phyloP scores from a whole-genome alignment of 2,797 vertebrate species.

The Lepilemur ruficaudatus region DNA sequence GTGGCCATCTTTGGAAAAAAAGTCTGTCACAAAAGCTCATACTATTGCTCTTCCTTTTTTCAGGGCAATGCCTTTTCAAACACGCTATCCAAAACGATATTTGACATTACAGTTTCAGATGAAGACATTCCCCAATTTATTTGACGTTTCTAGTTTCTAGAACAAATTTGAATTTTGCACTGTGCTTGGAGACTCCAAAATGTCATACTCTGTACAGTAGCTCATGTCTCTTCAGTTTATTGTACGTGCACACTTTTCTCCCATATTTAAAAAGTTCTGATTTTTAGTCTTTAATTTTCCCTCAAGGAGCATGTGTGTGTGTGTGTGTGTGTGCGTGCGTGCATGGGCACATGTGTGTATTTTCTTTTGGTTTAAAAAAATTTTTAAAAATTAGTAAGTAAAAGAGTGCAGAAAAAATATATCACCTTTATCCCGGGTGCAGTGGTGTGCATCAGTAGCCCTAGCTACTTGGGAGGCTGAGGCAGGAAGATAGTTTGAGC shows the following conservation, averaged over 20 bases:
- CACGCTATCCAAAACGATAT: neutral
- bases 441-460: neutral
- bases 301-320: neutral
- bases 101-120: neutral
- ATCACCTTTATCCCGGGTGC: neutral
- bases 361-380: slow-evolving; percentile 13
- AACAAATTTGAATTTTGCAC: neutral
- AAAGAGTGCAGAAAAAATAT: neutral
- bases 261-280: neutral
- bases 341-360: neutral
- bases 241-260: neutral
- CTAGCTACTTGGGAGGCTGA: neutral
- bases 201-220: neutral
- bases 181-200: neutral
- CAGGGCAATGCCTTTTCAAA: neutral
- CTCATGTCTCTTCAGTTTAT: neutral
- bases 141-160: neutral
- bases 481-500: neutral
- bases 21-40: neutral
- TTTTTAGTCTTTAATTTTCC: neutral
- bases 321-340: neutral
- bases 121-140: neutral
- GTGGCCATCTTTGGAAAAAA: neutral
- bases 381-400: neutral
- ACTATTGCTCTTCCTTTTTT: neutral